Evolutionary conservation across 2,113 vertebrate species (phyloP).

Genomic region (Paraplagusia blochii): DNA sequence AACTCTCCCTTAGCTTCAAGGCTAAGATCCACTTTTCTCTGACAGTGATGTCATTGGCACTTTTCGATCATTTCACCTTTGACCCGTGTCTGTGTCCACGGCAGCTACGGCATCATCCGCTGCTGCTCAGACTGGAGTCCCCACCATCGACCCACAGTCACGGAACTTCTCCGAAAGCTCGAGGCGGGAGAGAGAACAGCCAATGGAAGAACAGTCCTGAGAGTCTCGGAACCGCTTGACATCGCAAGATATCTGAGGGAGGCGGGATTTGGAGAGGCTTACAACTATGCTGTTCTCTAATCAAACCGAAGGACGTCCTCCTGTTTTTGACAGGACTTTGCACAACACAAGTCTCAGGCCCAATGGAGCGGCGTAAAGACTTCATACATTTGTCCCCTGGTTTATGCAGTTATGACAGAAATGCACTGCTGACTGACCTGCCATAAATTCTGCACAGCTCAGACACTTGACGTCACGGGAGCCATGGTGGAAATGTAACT

Average conservation of each 20-base stretch:
- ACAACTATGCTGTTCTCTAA: constrained; percentile 67
- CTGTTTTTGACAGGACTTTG: too few relatives aligned
- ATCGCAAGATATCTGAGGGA: constrained; percentile 69
- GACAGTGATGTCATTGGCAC: too few relatives aligned
- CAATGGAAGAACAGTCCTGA: constrained; percentile 75
- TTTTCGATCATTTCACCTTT: neutral
- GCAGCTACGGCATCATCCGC: constrained; percentile 81
- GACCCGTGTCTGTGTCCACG: fast-evolving
- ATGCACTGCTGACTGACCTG: too few relatives aligned
- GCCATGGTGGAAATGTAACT: too few relatives aligned
- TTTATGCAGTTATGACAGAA: too few relatives aligned
- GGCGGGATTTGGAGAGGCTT: constrained; percentile 64
- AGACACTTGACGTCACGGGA: too few relatives aligned
- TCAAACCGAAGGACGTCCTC: constrained; percentile 1
- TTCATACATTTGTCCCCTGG: too few relatives aligned
- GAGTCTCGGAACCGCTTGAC: constrained; percentile 72
- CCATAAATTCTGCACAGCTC: too few relatives aligned
- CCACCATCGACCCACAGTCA: constrained; percentile 58
- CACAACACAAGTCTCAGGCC: too few relatives aligned
- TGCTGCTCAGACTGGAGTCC: constrained; percentile 82
- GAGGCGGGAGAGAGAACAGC: constrained; percentile 68
- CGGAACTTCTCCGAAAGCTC: constrained; percentile 69
- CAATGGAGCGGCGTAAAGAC: too few relatives aligned
- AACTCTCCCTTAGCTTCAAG: too few relatives aligned
- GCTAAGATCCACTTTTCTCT: too few relatives aligned